A percentile compares a stretch with the other conserved stretches of the same genome.
phyloP scores from a whole-genome alignment of 1,140 invertebrate species.

The Diabrotica undecimpunctata region DNA sequence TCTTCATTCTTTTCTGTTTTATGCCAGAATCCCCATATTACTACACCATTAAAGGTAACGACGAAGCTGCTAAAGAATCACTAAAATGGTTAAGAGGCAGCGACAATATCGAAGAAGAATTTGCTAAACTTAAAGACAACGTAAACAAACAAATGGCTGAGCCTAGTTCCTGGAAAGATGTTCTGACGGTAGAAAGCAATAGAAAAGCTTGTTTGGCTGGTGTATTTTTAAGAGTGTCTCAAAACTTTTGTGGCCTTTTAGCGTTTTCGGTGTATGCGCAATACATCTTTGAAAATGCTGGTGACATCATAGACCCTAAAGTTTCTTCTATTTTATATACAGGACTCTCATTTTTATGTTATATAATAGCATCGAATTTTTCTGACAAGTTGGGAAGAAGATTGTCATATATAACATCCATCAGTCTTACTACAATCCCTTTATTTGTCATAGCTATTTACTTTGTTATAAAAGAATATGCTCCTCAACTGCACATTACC shows the following conservation, averaged over 20 bases:
- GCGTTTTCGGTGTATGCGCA: slow-evolving; percentile 30
- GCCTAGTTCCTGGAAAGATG: slow-evolving; percentile 39
- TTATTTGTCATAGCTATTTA: neutral
- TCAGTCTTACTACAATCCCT: neutral
- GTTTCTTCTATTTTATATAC: neutral
- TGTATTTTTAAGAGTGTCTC: slow-evolving; percentile 22
- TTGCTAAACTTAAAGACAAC: slow-evolving; percentile 26
- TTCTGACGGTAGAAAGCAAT: slow-evolving; percentile 28
- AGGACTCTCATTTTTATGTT: neutral
- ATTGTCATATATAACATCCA: neutral
- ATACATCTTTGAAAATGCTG: slow-evolving; percentile 31
- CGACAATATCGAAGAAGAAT: slow-evolving; percentile 31
- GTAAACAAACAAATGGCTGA: slow-evolving; percentile 34
- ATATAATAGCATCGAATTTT: neutral
- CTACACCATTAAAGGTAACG: slow-evolving; percentile 22
- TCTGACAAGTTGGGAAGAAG: neutral
- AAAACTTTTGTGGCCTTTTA: slow-evolving; percentile 33
- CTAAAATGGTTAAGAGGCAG: slow-evolving; percentile 28
- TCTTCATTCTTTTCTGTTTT: slow-evolving; percentile 11
- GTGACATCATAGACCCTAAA: neutral
- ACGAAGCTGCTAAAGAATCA: slow-evolving; percentile 50
- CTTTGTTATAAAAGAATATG: neutral
- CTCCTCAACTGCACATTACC: slow-evolving; percentile 23
- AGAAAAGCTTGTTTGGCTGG: slow-evolving; percentile 26
- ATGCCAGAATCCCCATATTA: slow-evolving; percentile 44